Base-by-base conservation (phyloP, 30 jellyfish, hydroid and myxozoan species). In the Sanderia malayensis region DNA sequence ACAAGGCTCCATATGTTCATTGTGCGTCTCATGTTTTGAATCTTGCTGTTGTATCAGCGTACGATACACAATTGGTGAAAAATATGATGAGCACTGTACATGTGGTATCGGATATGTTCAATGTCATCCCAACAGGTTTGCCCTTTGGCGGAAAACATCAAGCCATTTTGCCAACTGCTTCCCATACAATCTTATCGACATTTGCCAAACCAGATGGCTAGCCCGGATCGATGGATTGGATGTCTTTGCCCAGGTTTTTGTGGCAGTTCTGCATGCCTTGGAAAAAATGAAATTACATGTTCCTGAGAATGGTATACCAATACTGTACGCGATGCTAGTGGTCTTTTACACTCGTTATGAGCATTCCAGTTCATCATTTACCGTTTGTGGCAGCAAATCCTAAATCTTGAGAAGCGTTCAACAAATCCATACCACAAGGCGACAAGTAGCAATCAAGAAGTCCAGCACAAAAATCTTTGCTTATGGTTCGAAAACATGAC, bases 401-500 rank as follows among this genome's bases (percentile, higher is more conserved):
- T n/a, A n/a, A n/a, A n/a, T n/a, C n/a, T n/a, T n/a, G n/a, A 57
- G n/a, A 20, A 57, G 8, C 68, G 6, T 57, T 57, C 68, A 19
- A 57, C 68, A 57, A 57, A 57, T 57, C 9, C 27, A 57, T 21
- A 57, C 68, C 31, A 57, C 68, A 57, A 21, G 68, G 68, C 8
- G 11, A 57, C 68, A 4, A 57, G 31, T 57, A 8, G 31, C 27
- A 57, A 20, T 57, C 22, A 57, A 57, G 31, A 57, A 57, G 68
- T 57, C 68, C 9, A 57, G n/a, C 27, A 24, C 31, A 57, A 20
- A 57, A 57, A 24, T 57, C 31, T 57, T n/a, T 24, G 68, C 68
- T 8, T 57, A 57, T 19, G 68, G 68, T 4, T 57, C 68, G 11
- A 57, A 57, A 57, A 44, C 58, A 10, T n/a, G n/a, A 11, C 58